phyloP scores from a whole-genome alignment of 1,140 invertebrate species.

The Globodera ellingtonae region DNA sequence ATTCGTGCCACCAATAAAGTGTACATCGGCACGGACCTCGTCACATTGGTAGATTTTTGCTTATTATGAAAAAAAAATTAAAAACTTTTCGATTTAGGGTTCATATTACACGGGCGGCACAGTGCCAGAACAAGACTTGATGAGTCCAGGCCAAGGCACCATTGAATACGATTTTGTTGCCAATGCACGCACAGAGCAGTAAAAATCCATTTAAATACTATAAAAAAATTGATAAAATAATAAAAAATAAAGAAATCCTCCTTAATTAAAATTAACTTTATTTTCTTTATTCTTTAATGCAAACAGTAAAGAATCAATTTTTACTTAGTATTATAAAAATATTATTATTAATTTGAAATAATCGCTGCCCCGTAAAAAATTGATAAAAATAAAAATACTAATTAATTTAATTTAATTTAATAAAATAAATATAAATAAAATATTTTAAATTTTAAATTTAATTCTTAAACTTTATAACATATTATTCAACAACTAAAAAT shows the following conservation, averaged over 20 bases:
- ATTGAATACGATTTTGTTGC: slow-evolving; percentile 62
- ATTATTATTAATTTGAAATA: not conserved
- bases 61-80: slow-evolving; percentile 11
- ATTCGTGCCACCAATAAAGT: slow-evolving; percentile 51
- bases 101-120: slow-evolving; percentile 47
- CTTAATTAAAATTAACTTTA: not conserved
- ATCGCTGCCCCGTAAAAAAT: not conserved
- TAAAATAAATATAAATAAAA: slow-evolving; percentile 7
- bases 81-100: not conserved
- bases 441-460: not conserved
- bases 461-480: not conserved
- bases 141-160: slow-evolving; percentile 43
- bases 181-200: slow-evolving; percentile 63
- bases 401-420: not conserved
- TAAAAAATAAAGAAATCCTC: not conserved
- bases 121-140: slow-evolving; percentile 55
- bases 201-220: slow-evolving; percentile 2
- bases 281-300: too few species aligned
- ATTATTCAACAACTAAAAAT: too few species aligned
- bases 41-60: slow-evolving; percentile 49
- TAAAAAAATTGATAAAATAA: not conserved
- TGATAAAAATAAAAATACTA: not conserved
- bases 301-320: too few species aligned
- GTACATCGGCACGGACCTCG: slow-evolving; percentile 64
- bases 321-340: too few species aligned